phyloP scores from a whole-genome alignment of 1,140 invertebrate genomes.

The Drosophila repletoides region DNA sequence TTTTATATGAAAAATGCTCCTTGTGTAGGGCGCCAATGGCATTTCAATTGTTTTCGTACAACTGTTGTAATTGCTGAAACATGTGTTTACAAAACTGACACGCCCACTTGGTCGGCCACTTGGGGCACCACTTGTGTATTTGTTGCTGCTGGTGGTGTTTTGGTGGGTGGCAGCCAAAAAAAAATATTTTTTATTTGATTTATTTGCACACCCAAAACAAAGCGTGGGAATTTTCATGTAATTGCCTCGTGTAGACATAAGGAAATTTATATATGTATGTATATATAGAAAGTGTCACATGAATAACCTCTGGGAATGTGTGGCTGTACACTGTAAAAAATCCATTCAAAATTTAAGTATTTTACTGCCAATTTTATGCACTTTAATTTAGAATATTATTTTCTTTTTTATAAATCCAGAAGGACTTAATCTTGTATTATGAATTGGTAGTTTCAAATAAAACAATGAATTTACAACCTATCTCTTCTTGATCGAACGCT shows the following conservation, averaged over 20 bases:
- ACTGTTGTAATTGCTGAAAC: slow-evolving; percentile 34
- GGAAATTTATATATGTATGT: slow-evolving; percentile 62
- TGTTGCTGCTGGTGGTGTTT: too few relatives aligned
- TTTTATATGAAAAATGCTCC: slow-evolving; percentile 21
- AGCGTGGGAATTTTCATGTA: slow-evolving; percentile 62
- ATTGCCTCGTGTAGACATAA: slow-evolving; percentile 56
- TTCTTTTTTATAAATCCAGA: too few relatives aligned
- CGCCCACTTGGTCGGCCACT: slow-evolving; percentile 21
- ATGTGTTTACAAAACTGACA: slow-evolving; percentile 42
- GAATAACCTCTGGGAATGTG: slow-evolving; percentile 26
- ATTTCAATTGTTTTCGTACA: slow-evolving; percentile 27
- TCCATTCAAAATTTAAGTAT: too few relatives aligned
- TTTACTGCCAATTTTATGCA: too few relatives aligned
- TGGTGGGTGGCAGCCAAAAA: not conserved
- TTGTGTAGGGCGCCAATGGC: not conserved
- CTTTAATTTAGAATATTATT: too few relatives aligned
- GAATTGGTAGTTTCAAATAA: too few relatives aligned
- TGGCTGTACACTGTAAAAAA: too few relatives aligned
- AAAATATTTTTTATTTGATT: slow-evolving; percentile 57
- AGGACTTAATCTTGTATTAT: too few relatives aligned
- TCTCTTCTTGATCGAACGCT: too few relatives aligned
- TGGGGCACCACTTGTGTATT: slow-evolving; percentile 20
- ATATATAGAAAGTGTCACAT: slow-evolving; percentile 26
- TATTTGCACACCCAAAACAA: slow-evolving; percentile 57
- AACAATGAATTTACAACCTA: too few relatives aligned